Evolutionary conservation across 2,113 vertebrate genomes (phyloP), one percentile per base, ranked within the genome.

Genomic region (Psilopsiagon aymara): DNA sequence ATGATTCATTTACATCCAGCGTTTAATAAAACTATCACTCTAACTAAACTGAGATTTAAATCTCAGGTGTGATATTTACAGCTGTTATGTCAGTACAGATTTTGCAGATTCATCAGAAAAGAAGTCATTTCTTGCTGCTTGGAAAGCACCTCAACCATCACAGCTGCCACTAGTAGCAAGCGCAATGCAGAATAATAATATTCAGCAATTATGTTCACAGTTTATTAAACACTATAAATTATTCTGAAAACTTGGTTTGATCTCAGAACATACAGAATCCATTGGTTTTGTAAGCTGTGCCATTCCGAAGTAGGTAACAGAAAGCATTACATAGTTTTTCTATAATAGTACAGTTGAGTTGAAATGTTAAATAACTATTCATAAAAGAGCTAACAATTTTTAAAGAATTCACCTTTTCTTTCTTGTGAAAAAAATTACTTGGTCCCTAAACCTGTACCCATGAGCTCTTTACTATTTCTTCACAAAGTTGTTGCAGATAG

Each of bases 181-280:
- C 2, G 1, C 43, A 29, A 21, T 41, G 53, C 17, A 37, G 35
- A 88, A 71, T 69, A 25, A 43, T 41, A 86, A 82, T 82, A 85
- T 57, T 94, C 57, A 84, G 62, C 39, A 76, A n/a, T 28, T 31
- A 67, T 69, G 62, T 69, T 92, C 66, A 73, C 80, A 82, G 88
- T 57, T 93, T 93, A 94, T 93, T 92, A 93, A 89, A 86, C 1
- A 4, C 63, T 41, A 37, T 81, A 91, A 88, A 90, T 94, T 92
- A 86, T 79, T 84, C 62, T 79, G 92, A 96, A 98, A 92, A 55
- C 84, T 52, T 88, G 69, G 51, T 95, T 96, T 97, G 73, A 78
- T 90, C 88, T 95, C 81, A 88, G 27, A 88, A 68, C 78, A 82
- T 85, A 90, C 68, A 95, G 81, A 85, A 85, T 55, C 70, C 70